phyloP scores from a whole-genome alignment of 1,140 invertebrate species.

The Pristionchus pacificus region DNA sequence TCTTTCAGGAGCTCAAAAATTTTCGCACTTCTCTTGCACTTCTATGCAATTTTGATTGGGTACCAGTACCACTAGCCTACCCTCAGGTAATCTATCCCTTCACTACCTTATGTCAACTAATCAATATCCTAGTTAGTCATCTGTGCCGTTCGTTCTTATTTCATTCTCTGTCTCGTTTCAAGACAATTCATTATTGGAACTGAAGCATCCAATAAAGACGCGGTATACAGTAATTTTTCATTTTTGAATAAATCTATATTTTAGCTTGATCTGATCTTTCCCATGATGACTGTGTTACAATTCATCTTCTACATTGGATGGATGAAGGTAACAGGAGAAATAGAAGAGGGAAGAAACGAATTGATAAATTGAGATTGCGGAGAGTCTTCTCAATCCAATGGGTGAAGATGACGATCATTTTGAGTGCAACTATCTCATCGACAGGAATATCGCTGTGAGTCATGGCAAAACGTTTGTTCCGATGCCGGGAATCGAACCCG shows the following conservation, averaged over 20 bases:
- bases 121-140: slow-evolving; percentile 54
- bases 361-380: too few species aligned
- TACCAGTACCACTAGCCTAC: slow-evolving; percentile 50
- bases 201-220: not conserved
- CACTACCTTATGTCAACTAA: too few species aligned
- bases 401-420: too few species aligned
- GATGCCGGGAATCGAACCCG: too few species aligned
- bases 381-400: too few species aligned
- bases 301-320: too few species aligned
- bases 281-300: slow-evolving; percentile 75
- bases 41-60: slow-evolving; percentile 53
- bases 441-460: slow-evolving; percentile 17
- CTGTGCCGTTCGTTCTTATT: slow-evolving; percentile 48
- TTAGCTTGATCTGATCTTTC: slow-evolving; percentile 75
- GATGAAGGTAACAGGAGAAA: too few species aligned
- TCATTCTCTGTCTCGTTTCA: slow-evolving; percentile 48
- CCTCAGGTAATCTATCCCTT: too few species aligned
- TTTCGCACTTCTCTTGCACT: slow-evolving; percentile 44
- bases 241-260: slow-evolving; percentile 13
- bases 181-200: slow-evolving; percentile 42
- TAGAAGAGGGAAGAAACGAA: too few species aligned
- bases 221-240: not conserved
- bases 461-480: too few species aligned
- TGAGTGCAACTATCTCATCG: slow-evolving; percentile 15
- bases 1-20: slow-evolving; percentile 46